Conservation (phyloP, 2,797 vertebrate species). For the Enteromius trimaculatus region DNA sequence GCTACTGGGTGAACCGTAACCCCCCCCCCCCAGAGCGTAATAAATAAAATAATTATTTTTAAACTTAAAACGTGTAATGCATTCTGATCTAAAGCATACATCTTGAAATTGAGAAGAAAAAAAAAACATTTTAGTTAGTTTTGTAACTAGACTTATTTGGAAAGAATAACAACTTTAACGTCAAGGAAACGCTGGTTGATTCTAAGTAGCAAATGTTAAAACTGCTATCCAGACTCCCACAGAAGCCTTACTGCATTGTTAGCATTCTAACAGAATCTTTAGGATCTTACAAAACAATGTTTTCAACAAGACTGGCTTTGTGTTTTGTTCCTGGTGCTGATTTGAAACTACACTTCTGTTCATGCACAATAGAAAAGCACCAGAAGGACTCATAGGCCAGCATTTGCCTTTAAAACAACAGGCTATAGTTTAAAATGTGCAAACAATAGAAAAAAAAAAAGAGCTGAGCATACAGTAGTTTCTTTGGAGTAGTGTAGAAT, state of each 20-base stretch:
- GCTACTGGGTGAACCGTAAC: not conserved
- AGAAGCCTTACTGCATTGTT: not conserved
- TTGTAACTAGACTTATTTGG: not conserved
- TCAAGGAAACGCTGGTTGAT: not conserved
- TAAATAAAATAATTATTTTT: not conserved
- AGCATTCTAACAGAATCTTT: not conserved
- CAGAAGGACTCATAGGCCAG: not conserved
- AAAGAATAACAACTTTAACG: not conserved
- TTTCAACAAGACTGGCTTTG: conserved; percentile 34
- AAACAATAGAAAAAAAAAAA: conserved; percentile 14
- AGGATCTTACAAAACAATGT: not conserved
- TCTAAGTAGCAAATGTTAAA: not conserved
- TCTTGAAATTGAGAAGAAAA: no score
- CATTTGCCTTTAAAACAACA: conserved; percentile 12
- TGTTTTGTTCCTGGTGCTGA: conserved; percentile 29
- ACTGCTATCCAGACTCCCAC: not conserved
- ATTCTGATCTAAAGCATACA: not conserved
- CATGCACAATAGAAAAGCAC: conserved; percentile 19
- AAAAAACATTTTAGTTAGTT: not conserved
- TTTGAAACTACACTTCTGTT: not conserved
- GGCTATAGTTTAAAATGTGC: conserved; percentile 4
- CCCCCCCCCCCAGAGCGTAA: not conserved
- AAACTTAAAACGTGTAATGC: not conserved
- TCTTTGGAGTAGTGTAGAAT: not conserved
- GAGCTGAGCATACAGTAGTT: not conserved